Evolutionary conservation across 2,888 invertebrate species (phyloP).

Genomic region (Polietes domitor): DNA sequence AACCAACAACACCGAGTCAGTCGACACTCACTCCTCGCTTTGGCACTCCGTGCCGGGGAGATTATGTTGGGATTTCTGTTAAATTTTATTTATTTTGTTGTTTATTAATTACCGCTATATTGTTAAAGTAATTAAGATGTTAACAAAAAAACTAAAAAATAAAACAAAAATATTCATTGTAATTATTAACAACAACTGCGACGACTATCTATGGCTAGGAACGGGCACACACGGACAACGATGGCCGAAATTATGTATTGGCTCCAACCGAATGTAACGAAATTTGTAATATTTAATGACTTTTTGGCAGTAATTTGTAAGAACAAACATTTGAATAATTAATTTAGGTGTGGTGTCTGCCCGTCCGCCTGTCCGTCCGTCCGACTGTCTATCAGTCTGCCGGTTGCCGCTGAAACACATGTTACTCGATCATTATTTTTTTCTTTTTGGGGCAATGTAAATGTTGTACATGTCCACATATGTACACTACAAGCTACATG

Average conservation of each 20-base stretch:
- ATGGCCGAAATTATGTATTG: conserved; percentile 14
- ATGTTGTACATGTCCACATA: neutral
- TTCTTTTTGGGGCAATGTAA: conserved; percentile 16
- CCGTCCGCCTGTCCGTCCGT: neutral
- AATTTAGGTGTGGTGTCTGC: conserved; percentile 58
- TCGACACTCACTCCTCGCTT: conserved; percentile 16
- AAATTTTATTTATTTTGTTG: conserved; percentile 17
- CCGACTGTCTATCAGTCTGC: neutral
- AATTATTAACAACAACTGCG: conserved; percentile 30
- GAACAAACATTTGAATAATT: conserved; percentile 60
- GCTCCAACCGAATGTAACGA: neutral
- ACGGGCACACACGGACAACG: neutral
- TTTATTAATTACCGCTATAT: conserved; percentile 62
- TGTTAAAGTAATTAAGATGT: conserved; percentile 58
- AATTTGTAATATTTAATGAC: conserved; percentile 57
- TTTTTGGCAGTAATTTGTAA: conserved; percentile 54
- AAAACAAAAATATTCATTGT: conserved; percentile 27
- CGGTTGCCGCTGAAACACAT: neutral
- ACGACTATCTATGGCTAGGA: too few relatives aligned
- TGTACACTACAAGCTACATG: conserved; percentile 1
- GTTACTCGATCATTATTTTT: neutral
- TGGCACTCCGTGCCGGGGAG: neutral
- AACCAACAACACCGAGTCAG: neutral
- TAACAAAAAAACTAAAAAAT: conserved; percentile 32
- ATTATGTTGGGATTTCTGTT: conserved; percentile 17